A percentile compares a stretch with the other conserved stretches of the same genome.
These are phyloP conservation scores for Stegostoma tigrinum DNA, from an alignment of 2,113 vertebrate species.

Conservation along the genomic window DNA sequence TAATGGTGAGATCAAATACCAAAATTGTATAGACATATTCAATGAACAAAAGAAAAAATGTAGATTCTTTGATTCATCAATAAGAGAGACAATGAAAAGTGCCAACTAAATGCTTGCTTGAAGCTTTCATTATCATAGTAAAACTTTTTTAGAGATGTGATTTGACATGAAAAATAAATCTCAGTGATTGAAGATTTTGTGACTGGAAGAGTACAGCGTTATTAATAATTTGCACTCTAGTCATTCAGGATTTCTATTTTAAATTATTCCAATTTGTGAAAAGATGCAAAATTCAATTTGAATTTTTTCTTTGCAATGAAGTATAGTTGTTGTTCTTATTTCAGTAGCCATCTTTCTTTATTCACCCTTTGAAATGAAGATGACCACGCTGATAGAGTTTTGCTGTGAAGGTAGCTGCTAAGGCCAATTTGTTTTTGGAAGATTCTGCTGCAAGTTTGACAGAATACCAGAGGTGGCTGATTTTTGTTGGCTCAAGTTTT, in stretches of 20 bases:
- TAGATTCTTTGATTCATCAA: not conserved
- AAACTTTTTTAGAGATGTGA: not conserved
- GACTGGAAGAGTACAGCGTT: not conserved
- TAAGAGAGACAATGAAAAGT: conserved; percentile 10
- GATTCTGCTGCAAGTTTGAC: no score
- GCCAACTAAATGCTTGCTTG: conserved; percentile 29
- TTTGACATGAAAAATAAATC: conserved; percentile 24
- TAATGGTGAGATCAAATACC: conserved; percentile 9
- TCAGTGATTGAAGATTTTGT: conserved; percentile 22
- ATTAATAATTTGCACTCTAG: not conserved
- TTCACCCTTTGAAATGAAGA: no score
- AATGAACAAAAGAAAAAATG: not conserved
- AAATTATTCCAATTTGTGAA: not conserved
- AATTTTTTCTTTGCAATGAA: conserved; percentile 18
- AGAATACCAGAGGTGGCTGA: no score
- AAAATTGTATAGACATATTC: not conserved
- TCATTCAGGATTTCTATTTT: not conserved
- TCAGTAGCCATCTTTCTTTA: not conserved
- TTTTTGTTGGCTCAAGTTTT: no score
- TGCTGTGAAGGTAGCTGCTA: no score
- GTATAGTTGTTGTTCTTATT: not conserved
- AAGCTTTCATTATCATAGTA: not conserved
- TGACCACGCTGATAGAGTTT: no score
- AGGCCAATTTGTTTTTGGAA: no score
- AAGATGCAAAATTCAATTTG: not conserved